Conservation (phyloP, 2,888 invertebrate genomes). For the Tipula lateralis region DNA sequence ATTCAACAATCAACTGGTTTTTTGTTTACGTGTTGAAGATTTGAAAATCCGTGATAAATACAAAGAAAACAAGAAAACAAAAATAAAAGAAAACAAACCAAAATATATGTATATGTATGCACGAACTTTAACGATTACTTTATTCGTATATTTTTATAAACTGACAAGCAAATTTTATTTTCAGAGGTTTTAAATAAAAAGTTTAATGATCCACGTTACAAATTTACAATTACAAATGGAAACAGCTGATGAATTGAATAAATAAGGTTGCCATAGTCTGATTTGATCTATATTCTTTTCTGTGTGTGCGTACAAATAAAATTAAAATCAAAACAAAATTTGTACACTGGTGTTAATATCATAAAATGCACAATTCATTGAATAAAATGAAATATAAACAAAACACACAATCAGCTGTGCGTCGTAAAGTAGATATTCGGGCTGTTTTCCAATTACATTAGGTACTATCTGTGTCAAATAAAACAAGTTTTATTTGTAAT, state of each 20-base stretch:
- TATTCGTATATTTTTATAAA: neutral
- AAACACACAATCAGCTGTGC: neutral
- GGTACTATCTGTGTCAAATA: no score
- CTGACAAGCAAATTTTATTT: neutral
- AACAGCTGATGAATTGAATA: neutral
- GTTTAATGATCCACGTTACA: neutral
- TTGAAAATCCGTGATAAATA: neutral
- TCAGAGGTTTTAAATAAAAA: neutral
- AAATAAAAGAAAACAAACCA: neutral
- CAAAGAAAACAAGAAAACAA: neutral
- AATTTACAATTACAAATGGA: neutral
- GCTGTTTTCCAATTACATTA: neutral
- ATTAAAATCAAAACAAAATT: neutral
- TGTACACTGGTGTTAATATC: neutral
- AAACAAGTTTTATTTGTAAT: no score
- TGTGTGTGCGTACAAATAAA: neutral
- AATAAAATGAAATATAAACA: neutral
- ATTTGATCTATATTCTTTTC: neutral
- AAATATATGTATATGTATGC: neutral
- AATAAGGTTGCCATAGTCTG: neutral
- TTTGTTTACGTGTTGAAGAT: neutral
- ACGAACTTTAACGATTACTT: neutral
- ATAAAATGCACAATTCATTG: neutral
- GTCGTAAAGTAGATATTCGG: neutral
- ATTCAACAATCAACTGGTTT: slow-evolving; percentile 16